phyloP scores from a whole-genome alignment of 2,888 invertebrate species.

The Noctua janthe region DNA sequence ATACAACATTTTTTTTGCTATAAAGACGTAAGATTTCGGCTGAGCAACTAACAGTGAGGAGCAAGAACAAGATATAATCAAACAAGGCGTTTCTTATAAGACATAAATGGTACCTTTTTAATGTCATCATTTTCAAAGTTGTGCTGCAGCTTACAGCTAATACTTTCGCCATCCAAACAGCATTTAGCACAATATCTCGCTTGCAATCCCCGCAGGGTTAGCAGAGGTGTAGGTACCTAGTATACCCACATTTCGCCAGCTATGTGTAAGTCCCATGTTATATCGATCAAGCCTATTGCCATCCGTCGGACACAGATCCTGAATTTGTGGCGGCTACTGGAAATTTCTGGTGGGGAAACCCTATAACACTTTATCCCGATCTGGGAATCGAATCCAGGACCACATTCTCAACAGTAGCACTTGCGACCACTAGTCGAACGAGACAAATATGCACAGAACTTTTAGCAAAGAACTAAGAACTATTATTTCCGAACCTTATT shows the following conservation, averaged over 20 bases:
- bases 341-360: neutral
- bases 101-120: neutral
- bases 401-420: neutral
- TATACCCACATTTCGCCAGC: neutral
- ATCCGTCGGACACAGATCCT: neutral
- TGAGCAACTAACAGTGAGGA: slow-evolving; percentile 24
- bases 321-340: neutral
- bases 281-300: neutral
- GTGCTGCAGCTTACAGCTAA: neutral
- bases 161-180: no score
- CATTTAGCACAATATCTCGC: no score
- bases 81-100: slow-evolving; percentile 22
- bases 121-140: neutral
- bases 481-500: neutral
- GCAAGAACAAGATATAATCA: neutral
- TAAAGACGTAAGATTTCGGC: neutral
- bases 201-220: neutral
- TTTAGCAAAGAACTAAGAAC: neutral
- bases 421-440: neutral
- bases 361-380: no score
- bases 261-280: neutral
- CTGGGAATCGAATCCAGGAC: neutral
- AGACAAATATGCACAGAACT: neutral
- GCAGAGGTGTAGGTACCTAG: neutral
- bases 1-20: neutral